Percentiles rank a stretch among this genome's conserved stretches.
Conservation (phyloP, 1,140 invertebrate genomes). For the Papilio aristodemus region DNA sequence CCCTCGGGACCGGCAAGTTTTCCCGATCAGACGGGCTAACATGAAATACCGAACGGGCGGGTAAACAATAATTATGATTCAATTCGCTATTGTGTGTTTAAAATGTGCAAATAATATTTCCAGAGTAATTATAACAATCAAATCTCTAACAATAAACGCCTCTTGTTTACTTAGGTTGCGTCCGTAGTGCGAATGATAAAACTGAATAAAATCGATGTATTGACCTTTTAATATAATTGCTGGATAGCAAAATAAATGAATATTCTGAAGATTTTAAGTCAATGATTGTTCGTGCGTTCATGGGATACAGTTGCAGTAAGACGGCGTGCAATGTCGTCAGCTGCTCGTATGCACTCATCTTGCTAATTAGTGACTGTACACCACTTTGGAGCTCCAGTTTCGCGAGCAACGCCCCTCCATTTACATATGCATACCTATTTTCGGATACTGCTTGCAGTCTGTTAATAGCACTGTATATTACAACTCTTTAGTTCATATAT, state of each 20-base stretch:
- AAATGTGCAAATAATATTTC: slow-evolving; percentile 17
- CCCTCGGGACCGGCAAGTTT: slow-evolving; percentile 60
- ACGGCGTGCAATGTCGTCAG: slow-evolving; percentile 33
- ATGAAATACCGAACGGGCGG: slow-evolving; percentile 43
- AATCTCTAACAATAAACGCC: background rate
- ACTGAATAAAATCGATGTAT: too few species aligned
- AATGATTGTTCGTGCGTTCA: slow-evolving; percentile 5
- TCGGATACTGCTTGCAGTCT: background rate
- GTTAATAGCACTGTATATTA: background rate
- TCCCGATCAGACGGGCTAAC: slow-evolving; percentile 44
- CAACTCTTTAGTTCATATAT: background rate
- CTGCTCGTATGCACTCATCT: slow-evolving; percentile 35
- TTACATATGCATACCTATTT: slow-evolving; percentile 30
- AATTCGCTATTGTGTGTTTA: slow-evolving; percentile 20
- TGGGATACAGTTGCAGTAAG: slow-evolving; percentile 18
- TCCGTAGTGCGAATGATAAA: too few species aligned
- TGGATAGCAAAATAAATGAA: background rate
- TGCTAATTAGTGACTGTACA: slow-evolving; percentile 35
- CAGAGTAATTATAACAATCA: background rate
- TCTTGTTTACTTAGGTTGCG: too few species aligned
- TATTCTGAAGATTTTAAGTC: too few species aligned
- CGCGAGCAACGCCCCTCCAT: slow-evolving; percentile 17
- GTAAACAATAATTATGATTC: slow-evolving; percentile 53
- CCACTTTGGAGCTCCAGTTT: slow-evolving; percentile 18
- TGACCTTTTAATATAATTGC: background rate